A percentile compares a stretch with the other conserved stretches of the same genome.
phyloP scores from a whole-genome alignment of 2,113 vertebrate genomes.

The Sprattus sprattus region DNA sequence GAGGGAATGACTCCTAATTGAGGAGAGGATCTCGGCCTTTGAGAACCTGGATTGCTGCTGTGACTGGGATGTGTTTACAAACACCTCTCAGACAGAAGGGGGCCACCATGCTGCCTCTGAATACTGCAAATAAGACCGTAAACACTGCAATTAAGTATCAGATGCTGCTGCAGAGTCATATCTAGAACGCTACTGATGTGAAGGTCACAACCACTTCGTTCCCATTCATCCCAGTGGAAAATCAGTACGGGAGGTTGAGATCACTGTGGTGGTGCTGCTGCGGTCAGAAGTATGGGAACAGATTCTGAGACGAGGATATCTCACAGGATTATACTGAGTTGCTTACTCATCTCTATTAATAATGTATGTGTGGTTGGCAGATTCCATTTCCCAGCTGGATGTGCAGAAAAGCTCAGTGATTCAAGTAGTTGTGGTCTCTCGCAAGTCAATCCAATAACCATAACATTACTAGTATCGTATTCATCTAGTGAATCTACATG shows the following conservation, averaged over 20 bases:
- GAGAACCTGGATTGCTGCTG: constrained; percentile 12
- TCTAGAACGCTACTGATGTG: background rate
- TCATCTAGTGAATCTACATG: too few species aligned
- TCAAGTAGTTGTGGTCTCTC: background rate
- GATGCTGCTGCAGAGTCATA: background rate
- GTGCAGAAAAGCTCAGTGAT: background rate
- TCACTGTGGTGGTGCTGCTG: background rate
- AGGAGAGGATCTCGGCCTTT: constrained; percentile 33
- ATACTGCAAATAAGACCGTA: background rate
- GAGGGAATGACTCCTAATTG: constrained; percentile 53
- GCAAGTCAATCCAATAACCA: background rate
- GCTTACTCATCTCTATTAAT: background rate
- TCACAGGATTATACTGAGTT: background rate
- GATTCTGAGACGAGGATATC: background rate
- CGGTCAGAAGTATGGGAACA: background rate
- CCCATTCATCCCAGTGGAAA: background rate
- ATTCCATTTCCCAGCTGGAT: background rate
- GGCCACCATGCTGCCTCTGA: background rate
- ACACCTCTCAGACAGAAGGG: background rate
- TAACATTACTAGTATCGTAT: too few species aligned
- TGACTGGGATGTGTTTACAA: constrained; percentile 18
- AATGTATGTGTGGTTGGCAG: background rate
- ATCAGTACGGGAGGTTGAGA: background rate
- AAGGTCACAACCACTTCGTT: background rate
- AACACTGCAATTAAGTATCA: background rate